These are phyloP conservation scores for Cremastinae sp. DNA, from an alignment of 2,888 invertebrate genomes.

Conservation along the genomic window DNA sequence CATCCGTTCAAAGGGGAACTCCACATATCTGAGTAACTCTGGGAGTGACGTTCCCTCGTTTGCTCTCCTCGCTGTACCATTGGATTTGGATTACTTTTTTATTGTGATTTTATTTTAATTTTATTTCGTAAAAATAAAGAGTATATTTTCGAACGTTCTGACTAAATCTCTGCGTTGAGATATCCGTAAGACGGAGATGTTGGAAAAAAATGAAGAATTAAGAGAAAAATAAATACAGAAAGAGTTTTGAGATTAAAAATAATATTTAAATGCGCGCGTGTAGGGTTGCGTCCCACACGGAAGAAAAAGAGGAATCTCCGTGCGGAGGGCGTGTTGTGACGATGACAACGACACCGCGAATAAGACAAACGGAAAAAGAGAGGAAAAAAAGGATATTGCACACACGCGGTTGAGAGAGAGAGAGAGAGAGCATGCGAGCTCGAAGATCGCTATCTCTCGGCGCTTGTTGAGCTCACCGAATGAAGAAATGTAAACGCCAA, in stretches of 20 bases:
- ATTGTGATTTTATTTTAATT: conserved; percentile 18
- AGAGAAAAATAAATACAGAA: conserved; percentile 34
- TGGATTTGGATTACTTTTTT: conserved; percentile 36
- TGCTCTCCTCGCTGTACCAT: conserved; percentile 32
- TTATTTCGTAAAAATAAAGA: conserved; percentile 2
- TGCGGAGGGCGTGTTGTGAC: conserved; percentile 49
- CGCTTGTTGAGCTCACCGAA: conserved; percentile 72
- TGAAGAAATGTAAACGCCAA: conserved; percentile 79
- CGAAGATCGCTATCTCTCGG: conserved; percentile 58
- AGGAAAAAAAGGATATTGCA: conserved; percentile 24
- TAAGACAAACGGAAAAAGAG: conserved; percentile 37
- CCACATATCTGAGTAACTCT: conserved; percentile 48
- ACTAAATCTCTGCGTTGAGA: conserved; percentile 45
- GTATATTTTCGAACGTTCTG: conserved; percentile 1
- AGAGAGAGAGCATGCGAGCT: conserved; percentile 61
- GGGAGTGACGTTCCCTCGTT: conserved; percentile 51
- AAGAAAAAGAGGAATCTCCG: conserved; percentile 43
- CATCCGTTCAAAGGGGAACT: conserved; percentile 39
- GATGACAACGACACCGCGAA: conserved; percentile 29
- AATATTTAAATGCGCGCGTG: conserved; percentile 26
- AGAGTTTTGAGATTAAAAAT: conserved; percentile 32
- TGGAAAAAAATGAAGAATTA: conserved; percentile 25
- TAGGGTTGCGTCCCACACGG: conserved; percentile 12
- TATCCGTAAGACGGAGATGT: conserved; percentile 55
- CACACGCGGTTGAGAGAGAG: conserved; percentile 55